Evolutionary conservation across 92 coral and sea anemone genomes (phyloP).

Genomic region (Hydrozoanthus gracilis): DNA sequence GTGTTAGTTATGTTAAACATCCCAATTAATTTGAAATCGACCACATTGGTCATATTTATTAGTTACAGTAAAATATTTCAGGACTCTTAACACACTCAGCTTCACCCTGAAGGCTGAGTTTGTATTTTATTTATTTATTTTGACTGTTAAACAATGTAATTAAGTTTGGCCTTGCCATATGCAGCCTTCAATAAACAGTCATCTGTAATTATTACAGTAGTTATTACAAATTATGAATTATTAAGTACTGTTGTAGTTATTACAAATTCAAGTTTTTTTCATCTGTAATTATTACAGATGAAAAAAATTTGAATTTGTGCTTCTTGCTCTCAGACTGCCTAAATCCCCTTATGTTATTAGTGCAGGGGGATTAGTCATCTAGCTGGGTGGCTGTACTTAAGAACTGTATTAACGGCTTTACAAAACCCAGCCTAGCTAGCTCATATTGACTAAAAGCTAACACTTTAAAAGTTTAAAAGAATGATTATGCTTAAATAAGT

Average conservation of each 20-base stretch:
- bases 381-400: neutral
- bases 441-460: neutral
- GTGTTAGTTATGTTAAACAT: too few relatives aligned
- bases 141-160: neutral
- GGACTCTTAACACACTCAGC: too few relatives aligned
- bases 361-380: neutral
- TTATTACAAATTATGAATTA: neutral
- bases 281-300: neutral
- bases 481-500: neutral
- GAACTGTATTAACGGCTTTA: neutral
- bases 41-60: too few relatives aligned
- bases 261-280: neutral
- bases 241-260: neutral
- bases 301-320: neutral
- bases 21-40: too few relatives aligned
- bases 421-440: neutral
- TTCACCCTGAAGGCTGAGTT: too few relatives aligned
- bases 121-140: too few relatives aligned
- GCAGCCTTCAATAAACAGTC: neutral
- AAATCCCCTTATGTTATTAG: neutral
- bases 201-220: neutral
- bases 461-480: neutral
- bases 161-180: neutral
- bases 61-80: too few relatives aligned
- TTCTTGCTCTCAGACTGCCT: neutral